Conservation (phyloP, 2,113 vertebrate species). For the Dryoscopus gambensis region DNA sequence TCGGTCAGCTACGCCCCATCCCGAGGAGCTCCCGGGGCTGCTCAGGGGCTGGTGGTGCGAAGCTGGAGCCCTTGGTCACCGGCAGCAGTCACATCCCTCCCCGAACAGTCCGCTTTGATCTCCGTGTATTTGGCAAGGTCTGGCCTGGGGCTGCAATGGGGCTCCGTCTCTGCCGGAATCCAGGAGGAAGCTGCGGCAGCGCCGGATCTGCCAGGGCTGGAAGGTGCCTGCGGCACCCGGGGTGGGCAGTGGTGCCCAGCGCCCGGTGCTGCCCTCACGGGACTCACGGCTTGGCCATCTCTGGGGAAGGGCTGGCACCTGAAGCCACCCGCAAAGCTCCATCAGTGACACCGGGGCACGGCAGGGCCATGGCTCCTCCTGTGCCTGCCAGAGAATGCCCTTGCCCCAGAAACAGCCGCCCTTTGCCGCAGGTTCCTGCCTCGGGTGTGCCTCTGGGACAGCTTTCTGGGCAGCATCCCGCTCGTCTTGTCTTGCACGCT, state of each 20-base stretch:
- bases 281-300: not conserved
- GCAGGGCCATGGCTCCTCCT: not conserved
- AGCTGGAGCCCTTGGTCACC: not conserved
- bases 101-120: not conserved
- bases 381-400: fast-evolving
- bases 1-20: not conserved
- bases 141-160: not conserved
- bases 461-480: not conserved
- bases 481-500: no score
- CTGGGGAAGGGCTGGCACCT: not conserved
- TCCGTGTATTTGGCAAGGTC: fast-evolving
- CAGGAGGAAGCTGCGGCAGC: not conserved
- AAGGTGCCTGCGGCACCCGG: not conserved
- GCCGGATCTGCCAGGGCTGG: not conserved
- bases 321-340: not conserved
- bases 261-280: not conserved
- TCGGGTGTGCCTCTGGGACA: not conserved
- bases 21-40: not conserved
- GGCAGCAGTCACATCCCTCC: not conserved
- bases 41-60: fast-evolving
- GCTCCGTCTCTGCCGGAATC: not conserved
- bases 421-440: not conserved
- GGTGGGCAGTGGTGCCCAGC: not conserved
- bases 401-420: not conserved
- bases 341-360: fast-evolving